Percentiles rank a stretch among this genome's conserved stretches.
phyloP scores from a whole-genome alignment of 2,888 invertebrate species.

The Orchesella flavescens region DNA sequence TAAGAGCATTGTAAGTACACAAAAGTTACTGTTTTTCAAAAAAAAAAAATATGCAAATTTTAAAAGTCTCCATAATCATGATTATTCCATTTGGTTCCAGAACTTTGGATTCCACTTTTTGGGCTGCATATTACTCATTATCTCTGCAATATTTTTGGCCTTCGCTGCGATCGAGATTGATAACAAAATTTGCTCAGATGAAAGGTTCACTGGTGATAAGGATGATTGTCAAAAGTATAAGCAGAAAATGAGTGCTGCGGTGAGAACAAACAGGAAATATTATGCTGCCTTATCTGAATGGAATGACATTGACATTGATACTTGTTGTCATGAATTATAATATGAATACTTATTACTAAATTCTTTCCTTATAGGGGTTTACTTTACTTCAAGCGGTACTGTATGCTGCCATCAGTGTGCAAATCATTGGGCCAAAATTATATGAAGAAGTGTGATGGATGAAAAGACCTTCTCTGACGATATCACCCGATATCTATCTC shows the following conservation, averaged over 20 bases:
- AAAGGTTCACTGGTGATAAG: not conserved
- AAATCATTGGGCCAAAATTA: not conserved
- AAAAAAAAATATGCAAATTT: no score
- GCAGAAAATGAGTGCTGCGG: conserved; percentile 37
- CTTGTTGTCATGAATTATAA: not conserved
- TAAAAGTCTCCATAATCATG: not conserved
- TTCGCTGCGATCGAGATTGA: conserved; percentile 29
- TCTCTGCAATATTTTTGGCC: conserved; percentile 20
- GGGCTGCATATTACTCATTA: conserved; percentile 1
- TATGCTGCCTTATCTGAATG: not conserved
- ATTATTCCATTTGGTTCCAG: conserved; percentile 5
- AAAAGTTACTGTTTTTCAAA: not conserved
- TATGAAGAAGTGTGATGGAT: not conserved
- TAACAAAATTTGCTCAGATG: conserved; percentile 6
- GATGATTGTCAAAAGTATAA: conserved; percentile 26
- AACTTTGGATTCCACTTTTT: conserved; percentile 35
- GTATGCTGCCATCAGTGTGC: conserved; percentile 1
- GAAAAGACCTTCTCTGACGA: no score
- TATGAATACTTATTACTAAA: not conserved
- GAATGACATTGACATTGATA: no score
- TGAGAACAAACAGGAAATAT: not conserved
- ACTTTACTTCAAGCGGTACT: not conserved
- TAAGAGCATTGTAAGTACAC: conserved; percentile 21
- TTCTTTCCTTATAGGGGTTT: not conserved
- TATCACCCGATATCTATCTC: no score